Evolutionary conservation across 2,797 vertebrate genomes (phyloP), one percentile per base, ranked within the genome.

Genomic region (Odontamblyopus rebecca): DNA sequence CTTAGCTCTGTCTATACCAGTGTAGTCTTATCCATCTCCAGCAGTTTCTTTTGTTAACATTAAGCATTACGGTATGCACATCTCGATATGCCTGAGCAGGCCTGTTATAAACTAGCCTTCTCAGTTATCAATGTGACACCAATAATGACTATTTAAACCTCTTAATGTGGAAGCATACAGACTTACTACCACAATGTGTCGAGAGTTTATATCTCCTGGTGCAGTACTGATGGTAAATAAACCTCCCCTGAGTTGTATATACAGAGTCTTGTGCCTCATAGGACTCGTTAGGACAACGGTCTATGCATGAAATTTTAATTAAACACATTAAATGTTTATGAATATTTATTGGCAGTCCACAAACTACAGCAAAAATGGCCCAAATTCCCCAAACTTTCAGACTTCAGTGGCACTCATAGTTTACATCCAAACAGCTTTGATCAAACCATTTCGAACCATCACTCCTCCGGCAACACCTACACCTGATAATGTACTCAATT

Each of bases 401-500:
- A 32, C 19, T 9, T 26, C 9, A 48, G 41, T 12, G 5, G n/a
- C 16, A 51, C 35, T 48, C 44, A 15, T 41, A 67, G 71, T 67
- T 70, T 62, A 66, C 44, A 61, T 70, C 51, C 65, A 73, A 76
- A 79, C 61, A 23, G 38, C 54, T 80, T 73, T 72, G 69, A 77
- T 82, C 78, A 76, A 81, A 77, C 19, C 1, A 18, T 70, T 70
- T 70, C 4, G 16, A 59, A 83, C 16, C 82, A 74, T 74, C 75
- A 60, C 35, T 67, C 72, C 65, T 79, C 66, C 63, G n/a, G 59
- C 67, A 48, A 74, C 70, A 38, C 63, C 64, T 16, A 56, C 60
- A 19, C 74, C 59, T 77, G 70, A 81, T 82, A 82, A 87, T 79
- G 75, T 78, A 74, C 81, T 84, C 79, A 77, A 85, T 89, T 89